Conservation (phyloP, 2,888 invertebrate species). For the Saturnia japonica region DNA sequence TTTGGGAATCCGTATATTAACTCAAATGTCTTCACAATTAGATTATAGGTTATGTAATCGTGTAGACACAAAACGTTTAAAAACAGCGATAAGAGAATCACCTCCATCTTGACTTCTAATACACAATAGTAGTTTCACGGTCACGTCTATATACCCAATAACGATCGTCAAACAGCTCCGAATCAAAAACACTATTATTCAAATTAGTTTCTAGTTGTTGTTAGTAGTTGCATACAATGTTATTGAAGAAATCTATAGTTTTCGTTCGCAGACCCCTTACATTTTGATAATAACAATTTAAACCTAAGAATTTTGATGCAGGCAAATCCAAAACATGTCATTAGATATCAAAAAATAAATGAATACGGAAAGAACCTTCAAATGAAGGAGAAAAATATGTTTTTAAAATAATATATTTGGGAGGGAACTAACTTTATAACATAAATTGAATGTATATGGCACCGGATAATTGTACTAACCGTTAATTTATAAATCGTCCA, state of each 20-base stretch:
- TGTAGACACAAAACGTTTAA: too few species aligned
- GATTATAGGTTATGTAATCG: neutral
- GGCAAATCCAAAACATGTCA: neutral
- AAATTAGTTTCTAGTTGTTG: neutral
- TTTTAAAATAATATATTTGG: too few species aligned
- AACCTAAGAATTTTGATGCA: too few species aligned
- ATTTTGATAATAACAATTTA: conserved; percentile 4
- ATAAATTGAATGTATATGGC: too few species aligned
- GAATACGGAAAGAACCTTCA: neutral
- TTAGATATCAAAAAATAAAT: neutral
- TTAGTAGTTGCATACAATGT: neutral
- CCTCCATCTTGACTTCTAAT: neutral
- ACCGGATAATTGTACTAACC: too few species aligned
- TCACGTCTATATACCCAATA: neutral
- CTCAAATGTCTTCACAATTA: neutral
- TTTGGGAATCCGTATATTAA: too few species aligned
- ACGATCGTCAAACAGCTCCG: neutral
- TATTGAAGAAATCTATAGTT: neutral
- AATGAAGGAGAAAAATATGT: too few species aligned
- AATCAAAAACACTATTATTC: neutral
- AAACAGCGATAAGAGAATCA: neutral
- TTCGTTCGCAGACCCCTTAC: neutral
- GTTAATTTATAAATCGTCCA: too few species aligned
- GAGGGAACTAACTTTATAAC: too few species aligned
- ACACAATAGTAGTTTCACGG: neutral